Base-by-base conservation (phyloP, 2,888 invertebrate genomes). In the Andrena bicolor region DNA sequence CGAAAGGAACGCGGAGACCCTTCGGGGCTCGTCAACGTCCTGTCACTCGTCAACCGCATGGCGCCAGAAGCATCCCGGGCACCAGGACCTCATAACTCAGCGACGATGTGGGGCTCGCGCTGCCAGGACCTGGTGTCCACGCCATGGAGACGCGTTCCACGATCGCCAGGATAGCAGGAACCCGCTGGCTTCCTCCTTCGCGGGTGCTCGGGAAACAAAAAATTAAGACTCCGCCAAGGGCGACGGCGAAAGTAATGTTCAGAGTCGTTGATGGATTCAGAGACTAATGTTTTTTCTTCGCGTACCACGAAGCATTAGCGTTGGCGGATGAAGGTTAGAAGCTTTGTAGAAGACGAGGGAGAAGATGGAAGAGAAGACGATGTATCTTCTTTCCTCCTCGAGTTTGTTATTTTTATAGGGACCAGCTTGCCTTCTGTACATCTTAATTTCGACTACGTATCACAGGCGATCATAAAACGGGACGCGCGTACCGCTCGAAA, bases 11-110 rank as follows among this genome's bases (percentile, higher is more conserved):
- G 5, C n/a, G 48, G 35, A 26, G 41, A 26, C 51, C 65, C 64
- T 4, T 2, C n/a, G 60, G 49, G 41, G 13, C 69, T 73, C 80
- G 65, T 85, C 90, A 91, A 90, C 60, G 88, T 88, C 86, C 81
- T 83, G 87, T 91, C 91, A 91, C 86, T 88, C 90, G 91, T 92
- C 92, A 91, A 92, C 85, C 84, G 89, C 89, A 89, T 90, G 90
- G 90, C 91, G 92, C 90, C 91, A 91, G 91, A 92, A 92, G 92
- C 92, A 93, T 93, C 92, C 89, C 79, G 86, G 30, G 75, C 87
- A 93, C 86, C 93, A 93, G 93, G 93, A 89, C 83, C 84, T 73
- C 88, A 93, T 91, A 89, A 93, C 86, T 89, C 77, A 48, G 56
- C 28, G 68, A 84, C 69, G 76, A 83, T 48, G 20, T 60, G n/a